These are phyloP conservation scores for Oligia fasciuncula DNA, from an alignment of 2,888 invertebrate species.

Conservation along the genomic window DNA sequence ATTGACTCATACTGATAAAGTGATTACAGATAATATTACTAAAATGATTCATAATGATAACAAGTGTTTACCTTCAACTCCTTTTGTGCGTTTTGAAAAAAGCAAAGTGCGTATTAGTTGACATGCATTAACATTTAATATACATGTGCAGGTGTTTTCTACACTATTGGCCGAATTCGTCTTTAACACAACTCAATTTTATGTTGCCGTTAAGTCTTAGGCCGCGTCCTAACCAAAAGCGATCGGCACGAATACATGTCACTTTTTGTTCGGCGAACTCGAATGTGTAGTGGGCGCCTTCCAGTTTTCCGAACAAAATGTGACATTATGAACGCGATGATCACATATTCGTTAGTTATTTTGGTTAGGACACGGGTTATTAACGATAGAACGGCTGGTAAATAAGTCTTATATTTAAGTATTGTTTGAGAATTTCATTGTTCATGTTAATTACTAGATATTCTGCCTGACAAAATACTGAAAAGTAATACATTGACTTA, in stretches of 20 bases:
- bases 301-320: neutral
- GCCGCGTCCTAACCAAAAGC: neutral
- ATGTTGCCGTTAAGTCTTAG: neutral
- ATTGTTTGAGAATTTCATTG: neutral
- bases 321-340: neutral
- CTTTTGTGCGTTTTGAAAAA: constrained; percentile 82
- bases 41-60: constrained; percentile 54
- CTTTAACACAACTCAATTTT: neutral
- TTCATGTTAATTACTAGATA: too few relatives aligned
- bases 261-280: neutral
- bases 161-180: constrained; percentile 21
- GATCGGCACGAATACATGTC: neutral
- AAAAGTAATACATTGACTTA: neutral
- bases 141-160: constrained; percentile 44
- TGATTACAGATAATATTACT: constrained; percentile 46
- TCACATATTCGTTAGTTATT: neutral
- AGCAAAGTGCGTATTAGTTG: constrained; percentile 82
- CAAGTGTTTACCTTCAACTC: constrained; percentile 85
- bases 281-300: neutral
- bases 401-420: neutral
- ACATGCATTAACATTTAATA: constrained; percentile 57
- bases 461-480: neutral
- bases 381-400: constrained; percentile 7
- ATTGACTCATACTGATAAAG: constrained; percentile 48
- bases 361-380: neutral